Base-by-base conservation (phyloP, 2,797 vertebrate species). In the Eurystomus glaucurus region DNA sequence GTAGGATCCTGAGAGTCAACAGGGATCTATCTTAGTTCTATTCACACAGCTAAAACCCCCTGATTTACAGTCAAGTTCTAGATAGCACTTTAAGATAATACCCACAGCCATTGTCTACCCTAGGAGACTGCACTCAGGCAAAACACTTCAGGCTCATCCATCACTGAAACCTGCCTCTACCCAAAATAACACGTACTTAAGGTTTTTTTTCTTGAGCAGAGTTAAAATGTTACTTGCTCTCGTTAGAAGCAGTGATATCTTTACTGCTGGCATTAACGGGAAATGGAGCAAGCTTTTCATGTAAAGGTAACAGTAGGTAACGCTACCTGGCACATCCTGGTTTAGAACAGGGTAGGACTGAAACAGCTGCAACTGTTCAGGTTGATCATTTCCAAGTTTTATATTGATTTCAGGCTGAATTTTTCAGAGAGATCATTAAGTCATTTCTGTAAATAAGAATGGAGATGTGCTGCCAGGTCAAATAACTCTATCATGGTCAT, bases 241-340 rank as follows among this genome's bases (percentile, higher is more conserved):
- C 7, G 8, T 25, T 77, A 50, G 43, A 71, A 65, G 28, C 54
- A 55, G 25, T 6, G 52, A 17, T 16, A 74, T 51, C 58, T 60
- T 64, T 28, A 26, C 22, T 75, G 66, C 31, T 81, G 70, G 51
- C 28, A 17, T 41, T 10, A 45, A 48, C 1, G 77, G 28, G 18
- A 80, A 90, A 43, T 3, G 4, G 48, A 65, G 15, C 7, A 21
- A 83, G 14, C 28, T 22, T 62, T 85, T 57, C 5, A 61, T 17
- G 41, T 39, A 82, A 84, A 82, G 29, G 22, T 76, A 74, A 45
- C 13, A 33, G 81, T 2, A 55, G 14, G 28, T 26, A 64, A 52
- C 0, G 0, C 54, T 43, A 60, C 71, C 75, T 69, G 29, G 26
- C 22, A 61, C 1, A 0, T n/a, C 52, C 48, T 52, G 46, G 23